Base-by-base conservation (phyloP, 2,113 vertebrate genomes). In the Toxotes chatareus region DNA sequence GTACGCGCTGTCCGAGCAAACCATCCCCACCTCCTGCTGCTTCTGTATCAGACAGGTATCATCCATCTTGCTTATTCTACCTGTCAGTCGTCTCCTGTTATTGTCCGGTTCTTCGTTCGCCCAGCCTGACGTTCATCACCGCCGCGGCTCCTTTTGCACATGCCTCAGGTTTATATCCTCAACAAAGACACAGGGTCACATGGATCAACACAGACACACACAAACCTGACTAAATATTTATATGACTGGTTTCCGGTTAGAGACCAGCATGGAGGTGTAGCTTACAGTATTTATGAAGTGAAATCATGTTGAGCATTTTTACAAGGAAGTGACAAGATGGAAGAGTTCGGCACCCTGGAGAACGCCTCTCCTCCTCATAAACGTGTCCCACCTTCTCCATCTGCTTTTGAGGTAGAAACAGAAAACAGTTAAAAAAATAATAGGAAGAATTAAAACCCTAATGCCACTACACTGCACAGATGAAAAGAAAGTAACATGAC, bases 1-100 rank as follows among this genome's bases (percentile, higher is more conserved):
- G 7, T 76, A 94, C 0, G 91, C 82, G 27, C 91, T 90, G 84
- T 93, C 90, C 0, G 85, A 75, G 56, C 70, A 73, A 11, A 87
- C 44, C n/a, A 77, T 46, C 67, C 3, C 63, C 34, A 19, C 4
- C 42, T 88, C 53, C 49, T 71, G 72, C 31, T 76, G 65, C 38
- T 14, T 57, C 69, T 49, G 74, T 0, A 40, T 21, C 16, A 80
- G 87, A 10, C 71, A 73, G 40, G 31, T 12, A 23, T 71, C 36
- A 16, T 92, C 84, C 89, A 93, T 89, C 38, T 55, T 2, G 13
- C 27, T 46, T 49, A 32, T 23, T 27, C 56, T 21, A 34, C 23
- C 49, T 19, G 47, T 68, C 31, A 17, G 46, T 9, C 2, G 5
- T 32, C 17, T 57, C 23, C 38, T 31, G 49, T 5, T 62, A 34